A percentile compares a stretch with the other conserved stretches of the same genome.
Conservation (phyloP, 2,888 invertebrate genomes). For the Coremacera marginata region DNA sequence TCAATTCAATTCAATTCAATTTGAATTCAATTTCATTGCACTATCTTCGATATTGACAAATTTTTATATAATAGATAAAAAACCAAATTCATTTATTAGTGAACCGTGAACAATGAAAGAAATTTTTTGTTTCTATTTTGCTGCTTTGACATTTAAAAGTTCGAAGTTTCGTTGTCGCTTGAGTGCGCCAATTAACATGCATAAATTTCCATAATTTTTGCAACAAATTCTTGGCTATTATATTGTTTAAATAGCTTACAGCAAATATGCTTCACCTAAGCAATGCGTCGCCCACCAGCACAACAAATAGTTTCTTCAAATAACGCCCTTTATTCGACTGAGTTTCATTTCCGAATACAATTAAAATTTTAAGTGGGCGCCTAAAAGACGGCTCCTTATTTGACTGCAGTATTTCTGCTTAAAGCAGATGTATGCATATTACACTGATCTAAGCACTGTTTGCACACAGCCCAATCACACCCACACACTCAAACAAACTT, state of each 20-base stretch:
- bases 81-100: background rate
- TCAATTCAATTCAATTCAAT: background rate
- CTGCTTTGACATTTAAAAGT: too few species aligned
- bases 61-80: too few species aligned
- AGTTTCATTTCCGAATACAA: background rate
- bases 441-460: background rate
- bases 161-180: background rate
- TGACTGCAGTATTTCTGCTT: background rate
- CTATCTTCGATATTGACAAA: too few species aligned
- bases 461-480: background rate
- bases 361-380: background rate
- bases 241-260: too few species aligned
- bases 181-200: background rate
- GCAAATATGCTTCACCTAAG: background rate
- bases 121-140: background rate
- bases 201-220: too few species aligned
- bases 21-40: background rate
- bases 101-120: background rate
- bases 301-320: background rate
- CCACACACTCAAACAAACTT: background rate
- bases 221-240: too few species aligned
- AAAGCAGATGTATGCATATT: background rate
- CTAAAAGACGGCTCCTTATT: background rate
- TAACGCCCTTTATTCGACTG: background rate
- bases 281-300: background rate